Base-by-base conservation (phyloP, 92 coral and sea anemone species). In the Montipora capitata region DNA sequence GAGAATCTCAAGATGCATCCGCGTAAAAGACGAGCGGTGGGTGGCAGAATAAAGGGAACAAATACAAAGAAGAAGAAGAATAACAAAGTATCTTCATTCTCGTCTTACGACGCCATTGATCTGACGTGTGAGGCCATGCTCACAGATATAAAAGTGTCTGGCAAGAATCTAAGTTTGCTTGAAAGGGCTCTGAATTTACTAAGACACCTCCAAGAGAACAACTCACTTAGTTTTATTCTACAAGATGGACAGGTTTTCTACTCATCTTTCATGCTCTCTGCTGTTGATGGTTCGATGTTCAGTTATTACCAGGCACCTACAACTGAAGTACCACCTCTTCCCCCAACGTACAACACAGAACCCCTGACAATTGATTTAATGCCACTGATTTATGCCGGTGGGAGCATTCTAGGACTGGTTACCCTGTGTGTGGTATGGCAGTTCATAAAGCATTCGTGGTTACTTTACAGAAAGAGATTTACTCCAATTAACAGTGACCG, bases 401-500 rank as follows among this genome's bases (percentile, higher is more conserved):
- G 78, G 1, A 84, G 88, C 9, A 80, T 91, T 8, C 27, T 86
- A 7, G 92, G 92, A 14, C 18, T 95, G 64, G 77, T 95, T 0
- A 27, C 56, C 38, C 65, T 93, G 59, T 95, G 94, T 15, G 86
- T 96, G 7, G 13, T 92, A 10, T 91, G 90, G 86, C 88, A 90
- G 72, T 88, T 93, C 57, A 78, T 72, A 10, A 96, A 92, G 61
- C 97, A 96, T 72, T 66, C 95, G 16, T 86, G 87, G 71, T 81
- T 94, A 2, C 82, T 96, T 61, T 79, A 84, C 49, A 92, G 80
- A 83, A 94, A 90, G 74, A 92, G 89, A 41, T 94, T 92, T 59
- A 94, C 97, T 5, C 79, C 93, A n/a, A 90, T 94, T 27, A 96
- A 94, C 80, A 96, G 96, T 61, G 82, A 96, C 77, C 87, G 90